Conservation (phyloP, 2,797 vertebrate species). For the Labeo calbasu region DNA sequence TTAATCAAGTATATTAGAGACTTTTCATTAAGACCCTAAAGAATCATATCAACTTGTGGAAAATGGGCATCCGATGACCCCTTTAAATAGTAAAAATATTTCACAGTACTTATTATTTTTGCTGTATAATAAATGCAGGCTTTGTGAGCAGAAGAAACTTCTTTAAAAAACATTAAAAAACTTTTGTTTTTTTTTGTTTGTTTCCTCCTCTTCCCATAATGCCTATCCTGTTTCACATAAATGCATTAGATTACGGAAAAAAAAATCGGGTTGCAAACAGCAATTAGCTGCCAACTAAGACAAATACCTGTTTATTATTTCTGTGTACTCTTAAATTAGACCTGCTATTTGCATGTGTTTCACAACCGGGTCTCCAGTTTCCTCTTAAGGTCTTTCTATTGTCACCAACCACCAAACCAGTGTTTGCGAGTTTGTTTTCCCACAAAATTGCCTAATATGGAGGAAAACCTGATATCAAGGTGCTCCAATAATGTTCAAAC, state of each 20-base stretch:
- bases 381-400: neutral
- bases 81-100: too few species aligned
- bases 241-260: neutral
- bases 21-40: too few species aligned
- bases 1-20: too few species aligned
- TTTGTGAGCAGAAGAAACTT: too few species aligned
- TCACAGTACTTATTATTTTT: too few species aligned
- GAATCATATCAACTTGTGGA: too few species aligned
- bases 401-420: neutral
- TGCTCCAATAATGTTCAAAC: conserved; percentile 17
- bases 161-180: too few species aligned
- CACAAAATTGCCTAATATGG: conserved; percentile 27
- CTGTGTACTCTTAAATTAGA: neutral
- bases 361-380: neutral
- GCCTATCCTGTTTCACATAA: neutral
- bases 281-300: neutral
- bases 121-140: too few species aligned
- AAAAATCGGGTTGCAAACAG: neutral
- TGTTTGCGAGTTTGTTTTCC: neutral
- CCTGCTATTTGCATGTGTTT: neutral
- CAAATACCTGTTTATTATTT: neutral
- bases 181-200: neutral
- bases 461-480: conserved; percentile 21
- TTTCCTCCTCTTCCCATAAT: neutral
- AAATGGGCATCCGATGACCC: too few species aligned